These are phyloP conservation scores for Meloidogyne chitwoodi DNA, from an alignment of 1,140 invertebrate genomes.

Conservation along the genomic window DNA sequence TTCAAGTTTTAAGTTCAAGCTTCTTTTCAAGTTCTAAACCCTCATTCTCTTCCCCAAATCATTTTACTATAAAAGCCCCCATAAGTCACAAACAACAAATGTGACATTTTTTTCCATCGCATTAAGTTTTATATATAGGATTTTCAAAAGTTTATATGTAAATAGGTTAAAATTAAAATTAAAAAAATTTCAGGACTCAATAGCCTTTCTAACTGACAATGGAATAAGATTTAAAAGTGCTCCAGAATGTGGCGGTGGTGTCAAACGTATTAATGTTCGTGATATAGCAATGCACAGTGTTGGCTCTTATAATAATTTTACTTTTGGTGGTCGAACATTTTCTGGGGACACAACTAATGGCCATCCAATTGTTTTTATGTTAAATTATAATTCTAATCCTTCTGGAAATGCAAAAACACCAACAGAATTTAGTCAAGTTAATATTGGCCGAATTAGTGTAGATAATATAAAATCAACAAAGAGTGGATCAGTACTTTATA, in stretches of 20 bases:
- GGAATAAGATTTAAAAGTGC: neutral
- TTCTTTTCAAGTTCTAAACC: too few species aligned
- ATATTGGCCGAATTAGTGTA: neutral
- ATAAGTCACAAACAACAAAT: too few species aligned
- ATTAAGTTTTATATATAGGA: too few species aligned
- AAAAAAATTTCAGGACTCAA: conserved; percentile 1
- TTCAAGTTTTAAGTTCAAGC: too few species aligned
- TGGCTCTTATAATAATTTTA: conserved; percentile 4
- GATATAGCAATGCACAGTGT: conserved; percentile 7
- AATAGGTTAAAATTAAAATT: neutral
- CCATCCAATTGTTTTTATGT: neutral
- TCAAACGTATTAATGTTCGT: neutral
- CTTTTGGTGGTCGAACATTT: neutral
- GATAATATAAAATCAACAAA: neutral
- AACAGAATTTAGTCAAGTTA: neutral
- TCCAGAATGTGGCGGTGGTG: conserved; percentile 4
- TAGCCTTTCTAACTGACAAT: conserved; percentile 13
- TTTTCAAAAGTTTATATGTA: too few species aligned
- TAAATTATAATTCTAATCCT: neutral
- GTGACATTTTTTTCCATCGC: too few species aligned
- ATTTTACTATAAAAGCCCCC: too few species aligned
- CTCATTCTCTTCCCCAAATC: too few species aligned
- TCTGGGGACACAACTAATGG: neutral
- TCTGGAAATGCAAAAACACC: neutral
- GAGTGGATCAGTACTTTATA: neutral